These are phyloP conservation scores for Cheiracanthium punctorium DNA, from an alignment of 2,888 invertebrate genomes.

Conservation along the genomic window DNA sequence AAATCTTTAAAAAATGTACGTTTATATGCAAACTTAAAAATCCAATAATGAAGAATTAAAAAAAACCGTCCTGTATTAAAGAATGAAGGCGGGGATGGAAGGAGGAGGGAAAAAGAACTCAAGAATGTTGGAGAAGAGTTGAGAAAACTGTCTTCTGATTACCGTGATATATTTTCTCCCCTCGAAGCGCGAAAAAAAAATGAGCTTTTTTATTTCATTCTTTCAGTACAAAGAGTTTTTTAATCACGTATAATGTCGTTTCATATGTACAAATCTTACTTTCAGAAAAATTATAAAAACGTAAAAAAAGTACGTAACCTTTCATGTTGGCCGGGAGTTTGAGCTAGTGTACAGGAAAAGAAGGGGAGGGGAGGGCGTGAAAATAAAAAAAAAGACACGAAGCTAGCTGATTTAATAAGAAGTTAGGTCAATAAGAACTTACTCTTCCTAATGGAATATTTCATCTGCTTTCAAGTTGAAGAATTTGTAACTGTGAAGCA, in stretches of 20 bases:
- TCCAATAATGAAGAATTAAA: neutral
- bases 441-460: conserved; percentile 60
- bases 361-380: neutral
- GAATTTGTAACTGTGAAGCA: neutral
- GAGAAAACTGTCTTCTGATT: neutral
- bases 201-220: neutral
- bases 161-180: neutral
- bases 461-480: conserved; percentile 3
- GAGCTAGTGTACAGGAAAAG: no score
- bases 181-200: no score
- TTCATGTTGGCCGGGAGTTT: neutral
- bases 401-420: conserved; percentile 56
- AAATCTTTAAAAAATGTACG: neutral
- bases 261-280: neutral
- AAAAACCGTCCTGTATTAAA: neutral
- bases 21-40: neutral
- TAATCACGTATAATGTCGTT: neutral
- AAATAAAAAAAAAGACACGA: neutral
- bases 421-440: conserved; percentile 60
- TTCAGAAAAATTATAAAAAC: neutral
- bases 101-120: neutral
- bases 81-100: no score
- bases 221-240: neutral
- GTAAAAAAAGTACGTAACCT: neutral
- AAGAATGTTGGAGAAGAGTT: neutral